Conservation (phyloP, 2,888 invertebrate genomes). For the Tholera decimalis region DNA sequence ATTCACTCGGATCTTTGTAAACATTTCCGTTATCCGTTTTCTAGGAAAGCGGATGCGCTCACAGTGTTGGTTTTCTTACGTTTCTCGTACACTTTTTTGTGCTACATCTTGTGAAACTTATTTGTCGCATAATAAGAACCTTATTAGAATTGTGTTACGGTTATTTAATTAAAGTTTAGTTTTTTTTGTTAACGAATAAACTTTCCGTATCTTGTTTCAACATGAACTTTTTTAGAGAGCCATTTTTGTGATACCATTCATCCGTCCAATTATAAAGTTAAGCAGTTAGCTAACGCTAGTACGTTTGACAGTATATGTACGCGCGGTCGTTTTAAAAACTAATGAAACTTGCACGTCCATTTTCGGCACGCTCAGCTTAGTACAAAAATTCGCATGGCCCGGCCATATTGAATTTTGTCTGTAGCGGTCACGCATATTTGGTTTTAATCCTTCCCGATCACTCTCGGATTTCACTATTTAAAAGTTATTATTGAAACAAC, state of each 20-base stretch:
- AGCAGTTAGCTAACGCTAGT: not conserved
- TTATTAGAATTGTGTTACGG: not conserved
- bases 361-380: constrained; percentile 2
- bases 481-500: constrained; percentile 33
- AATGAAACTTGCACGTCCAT: constrained; percentile 20
- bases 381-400: constrained; percentile 8
- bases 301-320: constrained; percentile 9
- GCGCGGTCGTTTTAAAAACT: constrained; percentile 9
- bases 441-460: constrained; percentile 44
- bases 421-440: constrained; percentile 18
- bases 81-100: constrained; percentile 1
- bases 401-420: constrained; percentile 42
- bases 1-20: constrained; percentile 33
- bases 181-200: not conserved
- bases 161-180: not conserved
- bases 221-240: not conserved
- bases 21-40: constrained; percentile 30
- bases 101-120: not conserved
- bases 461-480: constrained; percentile 37
- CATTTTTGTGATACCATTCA: not conserved
- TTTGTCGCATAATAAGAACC: not conserved
- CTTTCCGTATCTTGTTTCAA: not conserved
- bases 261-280: constrained; percentile 34
- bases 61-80: not conserved
- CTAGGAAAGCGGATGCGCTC: not conserved